phyloP scores from a whole-genome alignment of 2,888 invertebrate genomes.

The Timema podura region DNA sequence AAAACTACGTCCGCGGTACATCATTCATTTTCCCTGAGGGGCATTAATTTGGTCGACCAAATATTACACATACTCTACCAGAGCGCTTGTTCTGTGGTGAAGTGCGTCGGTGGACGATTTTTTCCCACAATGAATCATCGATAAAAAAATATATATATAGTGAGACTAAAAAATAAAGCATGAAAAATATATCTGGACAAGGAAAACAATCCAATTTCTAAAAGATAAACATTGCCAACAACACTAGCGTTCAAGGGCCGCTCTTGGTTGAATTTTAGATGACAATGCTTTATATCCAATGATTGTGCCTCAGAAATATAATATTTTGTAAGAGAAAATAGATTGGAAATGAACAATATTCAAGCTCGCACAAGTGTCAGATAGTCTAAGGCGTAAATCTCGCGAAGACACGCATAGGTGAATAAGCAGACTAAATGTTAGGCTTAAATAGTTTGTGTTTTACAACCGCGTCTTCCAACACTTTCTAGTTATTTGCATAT shows the following conservation, averaged over 20 bases:
- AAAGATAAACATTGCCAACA: constrained; percentile 17
- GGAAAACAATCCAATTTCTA: constrained; percentile 21
- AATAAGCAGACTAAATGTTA: no score
- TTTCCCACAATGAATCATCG: constrained; percentile 18
- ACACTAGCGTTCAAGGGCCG: constrained; percentile 12
- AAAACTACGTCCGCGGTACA: constrained; percentile 22
- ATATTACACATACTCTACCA: constrained; percentile 18
- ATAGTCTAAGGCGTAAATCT: no score
- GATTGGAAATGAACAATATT: no score
- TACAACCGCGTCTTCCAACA: no score
- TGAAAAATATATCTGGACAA: constrained; percentile 20
- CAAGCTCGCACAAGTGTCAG: no score
- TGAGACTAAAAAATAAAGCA: constrained; percentile 18
- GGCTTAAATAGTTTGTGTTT: no score
- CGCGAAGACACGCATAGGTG: no score
- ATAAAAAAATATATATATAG: constrained; percentile 18
- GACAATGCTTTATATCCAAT: no score
- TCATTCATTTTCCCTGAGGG: constrained; percentile 24
- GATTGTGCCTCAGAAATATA: no score
- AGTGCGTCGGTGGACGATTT: background rate
- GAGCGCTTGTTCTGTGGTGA: constrained; percentile 7
- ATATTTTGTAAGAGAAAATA: no score
- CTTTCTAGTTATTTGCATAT: no score
- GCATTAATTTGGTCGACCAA: constrained; percentile 25
- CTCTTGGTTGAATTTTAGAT: background rate